These are phyloP conservation scores for Leucosticte australis DNA, from an alignment of 2,113 vertebrate genomes.

Conservation along the genomic window DNA sequence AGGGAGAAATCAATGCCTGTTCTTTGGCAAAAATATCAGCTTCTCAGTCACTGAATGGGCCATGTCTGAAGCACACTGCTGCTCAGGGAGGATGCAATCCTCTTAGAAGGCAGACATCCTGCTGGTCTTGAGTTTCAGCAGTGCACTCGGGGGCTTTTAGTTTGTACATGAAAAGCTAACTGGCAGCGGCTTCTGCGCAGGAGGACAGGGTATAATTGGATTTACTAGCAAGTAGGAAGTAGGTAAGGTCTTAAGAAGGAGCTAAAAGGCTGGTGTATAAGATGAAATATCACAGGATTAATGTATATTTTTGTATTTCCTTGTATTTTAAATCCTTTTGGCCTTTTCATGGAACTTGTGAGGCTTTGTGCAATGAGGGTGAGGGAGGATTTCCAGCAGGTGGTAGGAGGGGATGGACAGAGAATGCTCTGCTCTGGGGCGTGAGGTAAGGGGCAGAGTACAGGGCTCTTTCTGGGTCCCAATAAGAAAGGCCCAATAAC, in stretches of 20 bases:
- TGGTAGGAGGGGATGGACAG: neutral
- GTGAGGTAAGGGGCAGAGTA: neutral
- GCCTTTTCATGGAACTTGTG: neutral
- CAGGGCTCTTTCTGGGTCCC: neutral
- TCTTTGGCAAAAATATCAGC: neutral
- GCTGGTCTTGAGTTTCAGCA: neutral
- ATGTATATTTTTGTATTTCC: neutral
- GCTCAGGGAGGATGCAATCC: neutral
- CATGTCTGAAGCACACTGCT: neutral
- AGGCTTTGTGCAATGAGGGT: neutral
- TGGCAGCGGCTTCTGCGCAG: accelerated
- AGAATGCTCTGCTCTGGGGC: accelerated
- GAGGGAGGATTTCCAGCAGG: neutral
- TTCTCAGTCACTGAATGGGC: neutral
- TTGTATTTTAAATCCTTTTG: neutral
- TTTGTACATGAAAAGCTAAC: neutral
- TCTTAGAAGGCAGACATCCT: neutral
- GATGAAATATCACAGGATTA: neutral
- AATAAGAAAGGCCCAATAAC: neutral
- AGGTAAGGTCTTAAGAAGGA: neutral
- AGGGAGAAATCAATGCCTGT: neutral
- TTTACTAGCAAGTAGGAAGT: neutral
- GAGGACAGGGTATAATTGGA: neutral
- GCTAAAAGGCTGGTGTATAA: neutral
- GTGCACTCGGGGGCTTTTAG: neutral